A percentile compares a stretch with the other conserved stretches of the same genome.
Evolutionary conservation across 53 echinoderm and acorn worm species (phyloP).

Genomic region (Holothuria scabra): DNA sequence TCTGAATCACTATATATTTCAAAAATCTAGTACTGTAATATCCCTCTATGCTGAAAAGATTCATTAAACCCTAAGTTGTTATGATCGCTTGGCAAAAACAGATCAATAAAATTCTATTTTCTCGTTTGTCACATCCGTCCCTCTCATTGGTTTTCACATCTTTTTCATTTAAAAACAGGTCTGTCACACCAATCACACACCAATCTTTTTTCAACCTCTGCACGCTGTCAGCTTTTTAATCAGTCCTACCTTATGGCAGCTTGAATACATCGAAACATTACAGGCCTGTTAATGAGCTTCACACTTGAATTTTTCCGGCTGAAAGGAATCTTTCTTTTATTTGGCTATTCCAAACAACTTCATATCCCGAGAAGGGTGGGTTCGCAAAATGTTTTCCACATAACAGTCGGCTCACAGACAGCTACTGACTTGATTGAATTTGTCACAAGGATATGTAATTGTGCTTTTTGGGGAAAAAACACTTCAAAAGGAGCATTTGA

Average conservation of each 20-base stretch:
- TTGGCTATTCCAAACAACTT: too few species aligned
- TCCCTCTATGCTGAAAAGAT: conserved; percentile 3
- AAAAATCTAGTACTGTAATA: not conserved
- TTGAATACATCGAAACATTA: conserved; percentile 31
- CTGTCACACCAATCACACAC: conserved; percentile 35
- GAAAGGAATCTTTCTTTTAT: not conserved
- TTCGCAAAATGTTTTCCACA: too few species aligned
- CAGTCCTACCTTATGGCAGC: not conserved
- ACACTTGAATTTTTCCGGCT: conserved; percentile 23
- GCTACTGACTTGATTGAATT: conserved; percentile 16
- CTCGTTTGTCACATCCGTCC: conserved; percentile 33
- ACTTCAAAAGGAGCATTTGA: too few species aligned
- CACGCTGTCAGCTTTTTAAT: conserved; percentile 20
- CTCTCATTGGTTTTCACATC: conserved; percentile 29
- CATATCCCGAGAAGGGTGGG: too few species aligned
- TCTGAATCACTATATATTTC: conserved; percentile 17
- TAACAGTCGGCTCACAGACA: not conserved
- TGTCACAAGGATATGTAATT: not conserved
- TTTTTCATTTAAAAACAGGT: conserved; percentile 26
- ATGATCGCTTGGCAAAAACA: conserved; percentile 44
- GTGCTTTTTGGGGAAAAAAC: too few species aligned
- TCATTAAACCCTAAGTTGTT: conserved; percentile 43
- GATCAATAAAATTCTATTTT: conserved; percentile 46
- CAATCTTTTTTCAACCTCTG: not conserved
- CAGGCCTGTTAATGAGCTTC: conserved; percentile 25